Conservation (phyloP, 2,888 invertebrate species). For the Caenorhabditis sp. region DNA sequence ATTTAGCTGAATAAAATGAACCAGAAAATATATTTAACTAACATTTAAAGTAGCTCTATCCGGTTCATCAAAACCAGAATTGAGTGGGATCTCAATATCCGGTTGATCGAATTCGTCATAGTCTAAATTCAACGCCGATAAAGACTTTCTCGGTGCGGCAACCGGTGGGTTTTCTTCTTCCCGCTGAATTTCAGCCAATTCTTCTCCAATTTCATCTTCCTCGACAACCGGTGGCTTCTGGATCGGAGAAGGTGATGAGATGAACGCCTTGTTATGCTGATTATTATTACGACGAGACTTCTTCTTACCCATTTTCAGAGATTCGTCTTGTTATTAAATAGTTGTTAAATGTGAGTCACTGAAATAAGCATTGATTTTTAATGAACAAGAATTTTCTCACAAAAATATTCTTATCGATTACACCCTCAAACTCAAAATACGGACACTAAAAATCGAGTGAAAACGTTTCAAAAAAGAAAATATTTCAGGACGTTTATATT, state of each 20-base stretch:
- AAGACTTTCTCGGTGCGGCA: background rate
- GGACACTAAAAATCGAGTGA: too few relatives aligned
- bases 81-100: background rate
- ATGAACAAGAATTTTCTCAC: too few relatives aligned
- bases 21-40: too few relatives aligned
- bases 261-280: background rate
- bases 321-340: background rate
- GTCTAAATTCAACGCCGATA: background rate
- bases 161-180: background rate
- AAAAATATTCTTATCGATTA: too few relatives aligned
- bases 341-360: background rate
- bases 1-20: too few relatives aligned
- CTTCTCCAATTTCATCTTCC: constrained; percentile 2
- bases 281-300: background rate
- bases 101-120: constrained; percentile 1
- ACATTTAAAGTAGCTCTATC: background rate
- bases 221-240: background rate
- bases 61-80: background rate
- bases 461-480: too few relatives aligned
- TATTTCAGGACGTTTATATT: too few relatives aligned
- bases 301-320: background rate
- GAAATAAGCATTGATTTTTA: background rate
- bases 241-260: background rate
- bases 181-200: background rate
- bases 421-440: too few relatives aligned